These are phyloP conservation scores for Boloria euphrosyne DNA, from an alignment of 2,888 invertebrate species.

Conservation along the genomic window DNA sequence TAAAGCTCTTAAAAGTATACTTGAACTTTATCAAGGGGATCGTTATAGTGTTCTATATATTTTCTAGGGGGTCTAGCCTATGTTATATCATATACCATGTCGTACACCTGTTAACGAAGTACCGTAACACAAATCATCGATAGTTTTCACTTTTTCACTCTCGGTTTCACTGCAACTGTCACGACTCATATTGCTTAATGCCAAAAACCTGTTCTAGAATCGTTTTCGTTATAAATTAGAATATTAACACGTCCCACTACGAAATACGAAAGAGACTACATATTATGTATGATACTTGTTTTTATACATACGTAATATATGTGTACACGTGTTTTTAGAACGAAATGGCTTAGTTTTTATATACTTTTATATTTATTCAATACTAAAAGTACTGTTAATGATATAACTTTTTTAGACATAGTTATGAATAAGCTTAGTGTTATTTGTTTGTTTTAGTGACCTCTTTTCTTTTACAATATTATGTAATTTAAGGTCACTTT, in stretches of 20 bases:
- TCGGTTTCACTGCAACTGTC: slow-evolving; percentile 24
- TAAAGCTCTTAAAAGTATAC: no score
- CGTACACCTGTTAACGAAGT: slow-evolving; percentile 1
- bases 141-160: slow-evolving; percentile 24
- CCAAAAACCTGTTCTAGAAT: slow-evolving; percentile 14
- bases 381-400: no score
- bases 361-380: no score
- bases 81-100: slow-evolving; percentile 2
- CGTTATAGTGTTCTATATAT: no score
- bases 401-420: no score
- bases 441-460: no score
- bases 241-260: background rate
- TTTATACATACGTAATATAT: slow-evolving; percentile 4
- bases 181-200: slow-evolving; percentile 16
- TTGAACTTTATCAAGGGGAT: no score
- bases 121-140: slow-evolving; percentile 12
- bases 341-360: no score
- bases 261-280: background rate
- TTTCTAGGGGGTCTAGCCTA: background rate
- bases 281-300: slow-evolving; percentile 2
- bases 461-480: no score
- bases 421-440: no score
- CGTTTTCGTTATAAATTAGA: slow-evolving; percentile 7
- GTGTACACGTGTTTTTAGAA: no score
- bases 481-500: no score